These are phyloP conservation scores for Drosophila quinaria DNA, from an alignment of 2,888 invertebrate genomes.

Conservation along the genomic window DNA sequence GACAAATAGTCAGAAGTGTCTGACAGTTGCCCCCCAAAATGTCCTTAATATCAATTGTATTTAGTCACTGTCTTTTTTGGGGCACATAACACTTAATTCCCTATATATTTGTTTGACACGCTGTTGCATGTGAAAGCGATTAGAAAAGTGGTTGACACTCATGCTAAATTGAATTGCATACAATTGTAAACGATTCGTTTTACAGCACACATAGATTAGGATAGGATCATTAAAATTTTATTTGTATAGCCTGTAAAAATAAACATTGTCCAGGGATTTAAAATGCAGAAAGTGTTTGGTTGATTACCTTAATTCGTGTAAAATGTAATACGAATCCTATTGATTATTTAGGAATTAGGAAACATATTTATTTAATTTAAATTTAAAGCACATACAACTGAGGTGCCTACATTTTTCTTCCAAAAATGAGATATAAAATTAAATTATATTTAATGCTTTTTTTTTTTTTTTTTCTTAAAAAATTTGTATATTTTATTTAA, in stretches of 20 bases:
- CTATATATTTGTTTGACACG: not conserved
- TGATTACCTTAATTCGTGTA: not conserved
- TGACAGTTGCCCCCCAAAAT: slow-evolving; percentile 7
- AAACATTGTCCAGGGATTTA: not conserved
- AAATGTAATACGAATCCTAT: not conserved
- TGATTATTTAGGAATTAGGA: not conserved
- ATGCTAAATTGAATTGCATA: slow-evolving; percentile 23
- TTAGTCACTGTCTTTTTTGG: slow-evolving; percentile 9
- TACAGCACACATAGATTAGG: slow-evolving; percentile 2
- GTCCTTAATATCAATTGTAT: slow-evolving; percentile 20
- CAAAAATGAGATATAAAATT: no score
- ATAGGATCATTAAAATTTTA: slow-evolving; percentile 8
- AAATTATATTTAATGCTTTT: no score
- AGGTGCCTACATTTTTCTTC: no score
- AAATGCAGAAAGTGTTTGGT: not conserved
- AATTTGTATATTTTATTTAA: no score
- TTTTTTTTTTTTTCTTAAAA: no score
- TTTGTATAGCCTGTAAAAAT: not conserved
- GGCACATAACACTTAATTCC: slow-evolving; percentile 25
- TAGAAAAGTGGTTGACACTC: slow-evolving; percentile 29
- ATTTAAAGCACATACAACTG: no score
- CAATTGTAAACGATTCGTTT: slow-evolving; percentile 27
- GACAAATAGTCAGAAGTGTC: slow-evolving; percentile 1
- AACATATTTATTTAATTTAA: no score
- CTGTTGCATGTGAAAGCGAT: slow-evolving; percentile 40